Evolutionary conservation across 2,797 vertebrate genomes (phyloP), one percentile per base, ranked within the genome.

Genomic region (Gallinago stenura): DNA sequence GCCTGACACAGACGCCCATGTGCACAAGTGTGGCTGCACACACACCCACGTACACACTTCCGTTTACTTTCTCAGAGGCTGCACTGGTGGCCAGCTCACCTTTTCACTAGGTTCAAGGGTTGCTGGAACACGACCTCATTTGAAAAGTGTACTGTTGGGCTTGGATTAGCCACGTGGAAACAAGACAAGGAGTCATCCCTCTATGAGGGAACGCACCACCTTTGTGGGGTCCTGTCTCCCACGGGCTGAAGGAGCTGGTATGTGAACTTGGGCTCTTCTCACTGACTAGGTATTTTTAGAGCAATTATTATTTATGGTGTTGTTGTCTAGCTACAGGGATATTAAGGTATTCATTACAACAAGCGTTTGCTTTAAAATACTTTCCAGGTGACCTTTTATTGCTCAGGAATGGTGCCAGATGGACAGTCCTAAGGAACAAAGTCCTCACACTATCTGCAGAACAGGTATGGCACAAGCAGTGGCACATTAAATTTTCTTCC

Each of bases 381-480:
- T 90, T 87, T 65, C 81, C 17, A 69, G 75, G 78, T 46, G 81
- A 95, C 83, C 64, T 87, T 95, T 95, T 95, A 95, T 96, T 95
- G 85, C 94, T 93, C 68, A 90, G 92, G 93, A 97, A 94, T 81
- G 90, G 92, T 0, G 22, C 88, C 91, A 97, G 83, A 87, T 94
- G 95, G 94, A 95, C 91, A 95, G 91, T 95, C 81, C 88, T 57
- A 86, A 88, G 75, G 94, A 95, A 30, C 94, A 95, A 97, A 96
- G 96, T 97, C 93, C 94, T 96, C 26, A 2, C 0, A 0, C 70
- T 94, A 86, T 95, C 93, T 96, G 6, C 56, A 46, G 80, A 51
- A 75, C 94, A 26, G 69, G 86, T 64, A 81, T 7, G 60, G 86
- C 83, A 91, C 60, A 39, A 31, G 70, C 73, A 87, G 80, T n/a